Base-by-base conservation (phyloP, 2,888 invertebrate genomes). In the Oligia latruncula region DNA sequence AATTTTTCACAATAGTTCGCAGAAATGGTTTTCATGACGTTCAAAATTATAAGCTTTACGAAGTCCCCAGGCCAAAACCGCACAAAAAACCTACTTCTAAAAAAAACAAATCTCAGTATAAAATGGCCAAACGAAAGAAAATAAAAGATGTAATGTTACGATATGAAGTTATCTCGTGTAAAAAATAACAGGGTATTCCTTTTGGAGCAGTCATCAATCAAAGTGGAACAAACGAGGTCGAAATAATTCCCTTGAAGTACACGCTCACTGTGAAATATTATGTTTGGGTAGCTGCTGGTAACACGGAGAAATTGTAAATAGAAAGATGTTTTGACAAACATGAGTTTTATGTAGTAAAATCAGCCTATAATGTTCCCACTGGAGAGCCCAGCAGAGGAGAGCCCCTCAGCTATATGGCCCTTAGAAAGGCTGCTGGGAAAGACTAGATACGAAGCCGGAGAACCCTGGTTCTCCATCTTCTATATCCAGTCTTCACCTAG, bases 151-250 rank as follows among this genome's bases (percentile, higher is more conserved):
- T 88, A 86, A 83, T 73, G 29, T 49, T 35, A 70, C 68, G 82
- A 90, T 87, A 85, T 88, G 82, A 83, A 88, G 88, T 83, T 90
- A 91, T 90, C 84, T 88, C 72, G 79, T 82, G 55, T 77, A 88
- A 89, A 89, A 90, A 88, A 87, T 81, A 81, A 77, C 77, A 71
- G 60, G 73, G 77, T 83, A 84, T 88, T 90, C 83, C 77, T 83
- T 83, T 83, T 79, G 77, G 74, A 77, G 71, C 66, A 74, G 81
- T 87, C 89, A 92, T 92, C 91, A 91, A 93, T 92, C 92, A 92
- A 76, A 70, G 49, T 74, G 79, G 82, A 88, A 91, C 90, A 91
- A 90, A 91, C 91, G 91, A 89, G 81, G 75, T 85, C 84, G 81
- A 88, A 87, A 88, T 91, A 90, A 91, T 91, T 89, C 89, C 88